A percentile compares a stretch with the other conserved stretches of the same genome.
These are phyloP conservation scores for Conus canariensis DNA, from an alignment of 2,888 invertebrate species.

Conservation along the genomic window DNA sequence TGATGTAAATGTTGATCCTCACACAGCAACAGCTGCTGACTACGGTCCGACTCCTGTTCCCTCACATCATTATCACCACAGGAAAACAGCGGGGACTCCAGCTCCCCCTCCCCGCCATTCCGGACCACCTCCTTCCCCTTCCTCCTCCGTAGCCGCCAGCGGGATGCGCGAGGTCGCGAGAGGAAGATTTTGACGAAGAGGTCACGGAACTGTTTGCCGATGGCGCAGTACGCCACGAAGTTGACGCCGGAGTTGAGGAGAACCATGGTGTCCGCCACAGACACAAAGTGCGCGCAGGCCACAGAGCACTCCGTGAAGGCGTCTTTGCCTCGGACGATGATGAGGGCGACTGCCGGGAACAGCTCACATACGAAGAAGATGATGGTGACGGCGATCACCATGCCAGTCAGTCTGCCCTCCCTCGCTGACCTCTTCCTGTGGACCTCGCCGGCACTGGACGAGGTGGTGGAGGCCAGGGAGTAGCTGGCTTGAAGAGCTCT, in stretches of 20 bases:
- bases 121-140: neutral
- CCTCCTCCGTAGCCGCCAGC: neutral
- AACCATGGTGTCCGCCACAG: conserved; percentile 49
- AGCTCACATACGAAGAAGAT: conserved; percentile 56
- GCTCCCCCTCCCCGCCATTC: neutral
- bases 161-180: neutral
- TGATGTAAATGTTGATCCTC: neutral
- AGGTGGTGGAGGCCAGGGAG: neutral
- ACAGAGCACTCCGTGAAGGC: conserved; percentile 46
- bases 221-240: conserved; percentile 53
- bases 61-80: neutral
- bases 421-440: neutral
- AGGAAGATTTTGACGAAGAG: conserved; percentile 48
- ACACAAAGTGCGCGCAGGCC: conserved; percentile 45
- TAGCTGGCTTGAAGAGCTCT: conserved; percentile 44
- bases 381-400: conserved; percentile 52
- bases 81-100: neutral
- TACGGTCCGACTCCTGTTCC: neutral
- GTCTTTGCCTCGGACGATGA: conserved; percentile 47
- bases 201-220: conserved; percentile 51
- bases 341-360: conserved; percentile 49
- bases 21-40: neutral
- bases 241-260: conserved; percentile 47
- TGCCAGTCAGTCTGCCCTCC: conserved; percentile 49
- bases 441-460: neutral